phyloP scores from a whole-genome alignment of 2,797 vertebrate genomes.

The Cossypha polioptera region DNA sequence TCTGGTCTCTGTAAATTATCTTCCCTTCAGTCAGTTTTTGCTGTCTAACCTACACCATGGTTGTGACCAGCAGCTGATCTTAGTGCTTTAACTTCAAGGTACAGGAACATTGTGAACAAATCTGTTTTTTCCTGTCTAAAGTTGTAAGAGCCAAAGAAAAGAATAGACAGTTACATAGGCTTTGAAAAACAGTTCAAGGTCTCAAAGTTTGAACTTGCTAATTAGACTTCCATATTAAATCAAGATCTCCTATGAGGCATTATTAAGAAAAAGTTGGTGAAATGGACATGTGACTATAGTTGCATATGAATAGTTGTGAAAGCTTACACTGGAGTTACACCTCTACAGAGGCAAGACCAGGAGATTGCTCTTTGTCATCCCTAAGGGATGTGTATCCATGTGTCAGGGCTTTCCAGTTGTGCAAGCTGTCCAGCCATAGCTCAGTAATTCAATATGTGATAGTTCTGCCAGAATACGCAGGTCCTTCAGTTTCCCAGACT shows the following conservation, averaged over 20 bases:
- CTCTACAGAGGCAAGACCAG: not conserved
- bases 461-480: not conserved
- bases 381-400: not conserved
- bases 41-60: not conserved
- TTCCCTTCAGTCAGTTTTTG: not conserved
- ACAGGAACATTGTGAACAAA: not conserved
- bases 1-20: not conserved
- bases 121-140: not conserved
- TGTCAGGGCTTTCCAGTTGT: not conserved
- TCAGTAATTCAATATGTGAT: not conserved
- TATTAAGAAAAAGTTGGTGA: not conserved
- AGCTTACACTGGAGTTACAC: not conserved
- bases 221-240: not conserved
- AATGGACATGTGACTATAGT: not conserved
- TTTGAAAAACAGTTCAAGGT: not conserved
- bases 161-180: not conserved
- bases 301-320: not conserved
- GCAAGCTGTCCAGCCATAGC: not conserved
- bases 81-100: not conserved
- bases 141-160: not conserved
- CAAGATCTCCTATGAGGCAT: not conserved
- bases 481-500: not conserved
- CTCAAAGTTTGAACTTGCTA: not conserved
- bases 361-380: not conserved
- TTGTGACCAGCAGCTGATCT: not conserved